These are phyloP conservation scores for Sarcophaga variegata DNA, from an alignment of 2,888 invertebrate species.

Conservation along the genomic window DNA sequence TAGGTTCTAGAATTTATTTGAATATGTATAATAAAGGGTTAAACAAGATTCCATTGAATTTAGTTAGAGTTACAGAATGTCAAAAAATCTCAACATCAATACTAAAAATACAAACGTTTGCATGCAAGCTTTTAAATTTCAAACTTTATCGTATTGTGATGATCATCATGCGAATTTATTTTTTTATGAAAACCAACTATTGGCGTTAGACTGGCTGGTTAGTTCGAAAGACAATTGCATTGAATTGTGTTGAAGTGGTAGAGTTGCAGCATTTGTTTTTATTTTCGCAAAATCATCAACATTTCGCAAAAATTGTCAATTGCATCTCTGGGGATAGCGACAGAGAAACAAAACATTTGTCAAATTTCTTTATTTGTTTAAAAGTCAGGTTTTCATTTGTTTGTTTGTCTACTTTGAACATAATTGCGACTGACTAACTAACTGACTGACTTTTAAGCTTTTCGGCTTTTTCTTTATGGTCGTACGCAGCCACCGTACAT, in stretches of 20 bases:
- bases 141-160: conserved; percentile 50
- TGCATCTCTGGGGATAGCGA: conserved; percentile 53
- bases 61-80: conserved; percentile 25
- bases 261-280: conserved; percentile 5
- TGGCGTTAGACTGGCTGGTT: conserved; percentile 34
- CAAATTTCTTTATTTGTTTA: conserved; percentile 40
- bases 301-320: conserved; percentile 55
- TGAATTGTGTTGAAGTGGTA: background rate
- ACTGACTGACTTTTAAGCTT: conserved; percentile 61
- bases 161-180: conserved; percentile 65
- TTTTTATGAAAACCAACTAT: conserved; percentile 32
- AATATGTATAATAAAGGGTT: conserved; percentile 16
- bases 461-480: conserved; percentile 66
- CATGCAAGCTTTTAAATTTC: conserved; percentile 20
- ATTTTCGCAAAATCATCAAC: conserved; percentile 44
- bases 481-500: conserved; percentile 11
- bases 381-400: conserved; percentile 22
- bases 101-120: background rate
- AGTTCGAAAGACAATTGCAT: conserved; percentile 36
- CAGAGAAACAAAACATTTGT: conserved; percentile 46
- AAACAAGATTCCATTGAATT: conserved; percentile 32
- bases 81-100: conserved; percentile 29
- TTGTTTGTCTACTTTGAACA: conserved; percentile 32
- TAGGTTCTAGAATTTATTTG: too few species aligned
- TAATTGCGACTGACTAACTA: conserved; percentile 64